Evolutionary conservation across 2,797 vertebrate species (phyloP), one percentile per base, ranked within the genome.

Genomic region (Poeciliopsis infans): DNA sequence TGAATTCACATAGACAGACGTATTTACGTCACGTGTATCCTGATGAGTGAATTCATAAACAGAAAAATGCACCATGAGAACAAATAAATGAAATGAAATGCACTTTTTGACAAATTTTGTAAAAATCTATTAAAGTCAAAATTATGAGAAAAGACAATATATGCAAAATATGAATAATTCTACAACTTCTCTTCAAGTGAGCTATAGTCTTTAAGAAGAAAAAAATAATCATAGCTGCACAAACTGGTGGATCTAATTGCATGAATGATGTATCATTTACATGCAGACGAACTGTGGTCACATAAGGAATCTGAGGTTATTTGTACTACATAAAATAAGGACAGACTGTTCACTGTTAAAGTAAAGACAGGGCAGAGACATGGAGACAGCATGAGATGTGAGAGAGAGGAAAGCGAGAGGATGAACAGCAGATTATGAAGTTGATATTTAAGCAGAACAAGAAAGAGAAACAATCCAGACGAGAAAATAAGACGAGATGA

Each of bases 401-500:
- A 77, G 57, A 18, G 77, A 41, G 73, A 12, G 70, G 33, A 71
- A 28, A 75, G 41, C 61, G 15, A 31, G 53, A 47, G 74, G 68
- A 72, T 25, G 80, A 55, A 45, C 45, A 72, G 70, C 16, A 23
- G 23, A 36, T 4, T 6, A 57, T n/a, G 23, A 55, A 28, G 72
- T 41, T 10, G 18, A 41, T 4, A 43, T 13, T 76, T 78, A 20
- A 23, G 18, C 77, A 47, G 41, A 70, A 74, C 53, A 55, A 41
- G 69, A 74, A 43, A 43, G 20, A 69, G 39, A 41, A 69, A 69
- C 66, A 25, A 69, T 25, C 20, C 20, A 41, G 23, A 69, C 41
- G 61, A 43, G 77, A 43, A 71, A 47, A 2, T 3, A 28, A 78
- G 66, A 55, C 0, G 47, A 68, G 47, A 72, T 7, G 72, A 61